A percentile compares a stretch with the other conserved stretches of the same genome.
Evolutionary conservation across 2,797 vertebrate genomes (phyloP).

Genomic region (Octomys mimax): DNA sequence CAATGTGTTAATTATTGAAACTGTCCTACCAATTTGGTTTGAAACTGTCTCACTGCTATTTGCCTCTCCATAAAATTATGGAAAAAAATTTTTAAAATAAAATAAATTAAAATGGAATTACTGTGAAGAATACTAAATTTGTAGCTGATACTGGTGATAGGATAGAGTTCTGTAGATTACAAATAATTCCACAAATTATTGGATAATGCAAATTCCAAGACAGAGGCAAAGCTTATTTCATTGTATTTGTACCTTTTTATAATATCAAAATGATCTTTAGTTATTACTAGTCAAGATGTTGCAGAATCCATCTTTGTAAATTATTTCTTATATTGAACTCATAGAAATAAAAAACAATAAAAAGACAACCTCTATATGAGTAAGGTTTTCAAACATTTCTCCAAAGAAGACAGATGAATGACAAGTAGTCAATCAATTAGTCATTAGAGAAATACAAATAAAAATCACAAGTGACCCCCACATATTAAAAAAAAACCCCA

Average conservation of each 20-base stretch:
- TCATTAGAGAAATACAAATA: background rate
- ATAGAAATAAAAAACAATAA: background rate
- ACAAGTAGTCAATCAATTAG: background rate
- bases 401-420: background rate
- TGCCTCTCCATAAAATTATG: no score
- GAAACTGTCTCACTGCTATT: no score
- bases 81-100: background rate
- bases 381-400: background rate
- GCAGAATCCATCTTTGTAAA: conserved; percentile 22
- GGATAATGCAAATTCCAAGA: conserved; percentile 3
- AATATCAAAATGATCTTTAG: background rate
- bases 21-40: no score
- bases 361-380: background rate
- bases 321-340: conserved; percentile 4
- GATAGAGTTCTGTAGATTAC: background rate
- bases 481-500: background rate
- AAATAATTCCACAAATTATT: background rate
- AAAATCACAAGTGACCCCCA: background rate
- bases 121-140: background rate
- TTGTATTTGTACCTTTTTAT: conserved; percentile 50
- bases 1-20: no score
- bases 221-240: conserved; percentile 58
- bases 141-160: background rate
- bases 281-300: background rate
- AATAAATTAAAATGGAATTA: background rate